phyloP scores from a whole-genome alignment of 2,113 vertebrate species.

The Sturnira hondurensis region DNA sequence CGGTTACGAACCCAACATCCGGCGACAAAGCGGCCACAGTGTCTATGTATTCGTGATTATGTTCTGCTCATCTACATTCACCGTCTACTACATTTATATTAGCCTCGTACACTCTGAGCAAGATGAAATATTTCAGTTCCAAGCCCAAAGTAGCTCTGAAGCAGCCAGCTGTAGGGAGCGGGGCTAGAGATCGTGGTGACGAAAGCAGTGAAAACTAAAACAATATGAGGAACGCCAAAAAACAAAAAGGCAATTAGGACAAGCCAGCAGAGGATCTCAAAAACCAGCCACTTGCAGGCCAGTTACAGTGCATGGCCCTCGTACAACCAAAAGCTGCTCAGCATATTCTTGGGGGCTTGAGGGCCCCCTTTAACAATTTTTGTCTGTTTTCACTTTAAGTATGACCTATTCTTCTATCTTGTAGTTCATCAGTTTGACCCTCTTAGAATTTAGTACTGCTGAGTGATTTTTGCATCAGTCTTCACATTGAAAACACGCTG shows the following conservation, averaged over 20 bases:
- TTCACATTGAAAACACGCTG: background rate
- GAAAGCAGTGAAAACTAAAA: background rate
- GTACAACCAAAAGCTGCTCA: background rate
- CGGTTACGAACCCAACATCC: background rate
- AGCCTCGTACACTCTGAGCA: background rate
- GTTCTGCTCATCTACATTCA: background rate
- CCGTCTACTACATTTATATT: background rate
- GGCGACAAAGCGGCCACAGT: background rate
- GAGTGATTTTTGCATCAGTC: background rate
- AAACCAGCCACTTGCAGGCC: background rate
- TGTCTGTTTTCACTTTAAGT: background rate
- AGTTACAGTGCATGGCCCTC: background rate
- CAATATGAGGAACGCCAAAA: background rate
- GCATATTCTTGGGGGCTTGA: no score
- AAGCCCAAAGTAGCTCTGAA: background rate
- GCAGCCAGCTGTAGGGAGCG: background rate
- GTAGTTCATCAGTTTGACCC: background rate
- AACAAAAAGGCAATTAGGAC: background rate
- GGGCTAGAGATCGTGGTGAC: background rate
- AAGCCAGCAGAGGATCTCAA: background rate
- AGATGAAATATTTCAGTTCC: background rate
- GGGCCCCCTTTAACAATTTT: background rate
- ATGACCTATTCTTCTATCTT: background rate
- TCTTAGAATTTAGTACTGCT: background rate
- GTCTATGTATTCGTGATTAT: background rate